phyloP scores from a whole-genome alignment of 1,140 invertebrate genomes.

The Polyergus mexicanus region DNA sequence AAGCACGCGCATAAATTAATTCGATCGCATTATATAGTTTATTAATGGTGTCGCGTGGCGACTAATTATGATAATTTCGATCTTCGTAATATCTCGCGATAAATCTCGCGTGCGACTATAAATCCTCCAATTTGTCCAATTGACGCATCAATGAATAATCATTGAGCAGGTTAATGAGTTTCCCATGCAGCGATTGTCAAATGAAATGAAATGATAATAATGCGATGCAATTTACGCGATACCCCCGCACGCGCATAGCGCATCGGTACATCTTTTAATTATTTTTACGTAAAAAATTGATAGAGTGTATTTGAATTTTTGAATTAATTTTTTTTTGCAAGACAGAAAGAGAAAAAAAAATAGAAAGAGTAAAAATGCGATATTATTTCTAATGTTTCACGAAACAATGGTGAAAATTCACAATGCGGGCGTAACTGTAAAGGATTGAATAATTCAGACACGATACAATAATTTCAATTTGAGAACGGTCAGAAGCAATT shows the following conservation, averaged over 20 bases:
- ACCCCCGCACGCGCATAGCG: not conserved
- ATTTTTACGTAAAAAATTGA: not conserved
- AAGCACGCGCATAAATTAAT: conserved; percentile 48
- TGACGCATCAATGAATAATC: conserved; percentile 51
- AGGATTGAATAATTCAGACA: conserved; percentile 11
- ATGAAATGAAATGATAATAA: conserved; percentile 53
- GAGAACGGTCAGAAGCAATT: not conserved
- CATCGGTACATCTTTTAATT: not conserved
- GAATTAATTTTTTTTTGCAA: not conserved
- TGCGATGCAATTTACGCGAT: conserved; percentile 1
- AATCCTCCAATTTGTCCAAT: conserved; percentile 46
- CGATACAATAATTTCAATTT: conserved; percentile 8
- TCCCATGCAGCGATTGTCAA: conserved; percentile 37
- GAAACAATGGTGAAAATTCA: not conserved
- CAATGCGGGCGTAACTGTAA: not conserved
- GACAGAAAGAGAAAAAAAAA: not conserved
- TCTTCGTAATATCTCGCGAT: conserved; percentile 56
- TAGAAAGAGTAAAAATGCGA: not conserved
- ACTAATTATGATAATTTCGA: conserved; percentile 59
- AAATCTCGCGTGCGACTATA: conserved; percentile 51
- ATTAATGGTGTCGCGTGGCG: conserved; percentile 47
- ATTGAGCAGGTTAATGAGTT: conserved; percentile 56
- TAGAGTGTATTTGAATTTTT: not conserved
- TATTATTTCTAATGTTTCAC: conserved; percentile 1
- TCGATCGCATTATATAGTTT: conserved; percentile 47